A percentile compares a stretch with the other conserved stretches of the same genome.
Evolutionary conservation across 2,797 vertebrate genomes (phyloP).

Genomic region (Nyctalus aviator): DNA sequence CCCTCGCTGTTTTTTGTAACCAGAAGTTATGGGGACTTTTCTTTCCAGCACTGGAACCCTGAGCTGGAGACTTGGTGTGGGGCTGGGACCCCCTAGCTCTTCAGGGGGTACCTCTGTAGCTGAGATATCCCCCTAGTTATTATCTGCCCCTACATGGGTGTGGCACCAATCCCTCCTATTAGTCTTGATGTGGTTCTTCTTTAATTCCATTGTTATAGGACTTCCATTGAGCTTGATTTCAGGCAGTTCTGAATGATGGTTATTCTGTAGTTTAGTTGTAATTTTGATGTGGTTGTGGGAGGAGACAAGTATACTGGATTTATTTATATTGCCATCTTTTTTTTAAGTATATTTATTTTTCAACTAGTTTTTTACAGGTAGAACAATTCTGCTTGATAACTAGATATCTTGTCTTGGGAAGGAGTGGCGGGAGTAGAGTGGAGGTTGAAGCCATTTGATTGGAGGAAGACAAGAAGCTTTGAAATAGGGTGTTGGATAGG

Average conservation of each 20-base stretch:
- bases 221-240: background rate
- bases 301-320: background rate
- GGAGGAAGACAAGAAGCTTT: background rate
- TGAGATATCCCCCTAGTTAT: background rate
- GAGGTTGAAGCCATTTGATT: background rate
- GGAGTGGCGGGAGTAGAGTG: background rate
- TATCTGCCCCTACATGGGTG: background rate
- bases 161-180: background rate
- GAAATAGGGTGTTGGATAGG: background rate
- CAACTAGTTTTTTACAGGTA: background rate
- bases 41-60: background rate
- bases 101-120: background rate
- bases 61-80: background rate
- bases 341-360: background rate
- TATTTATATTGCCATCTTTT: background rate
- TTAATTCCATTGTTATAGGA: background rate
- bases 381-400: background rate
- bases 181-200: background rate
- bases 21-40: background rate
- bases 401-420: background rate
- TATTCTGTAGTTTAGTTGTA: background rate
- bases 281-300: background rate
- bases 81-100: background rate
- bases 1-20: background rate
- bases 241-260: background rate